Conservation (phyloP, 1,140 invertebrate species). For the Drosophila navojoa region DNA sequence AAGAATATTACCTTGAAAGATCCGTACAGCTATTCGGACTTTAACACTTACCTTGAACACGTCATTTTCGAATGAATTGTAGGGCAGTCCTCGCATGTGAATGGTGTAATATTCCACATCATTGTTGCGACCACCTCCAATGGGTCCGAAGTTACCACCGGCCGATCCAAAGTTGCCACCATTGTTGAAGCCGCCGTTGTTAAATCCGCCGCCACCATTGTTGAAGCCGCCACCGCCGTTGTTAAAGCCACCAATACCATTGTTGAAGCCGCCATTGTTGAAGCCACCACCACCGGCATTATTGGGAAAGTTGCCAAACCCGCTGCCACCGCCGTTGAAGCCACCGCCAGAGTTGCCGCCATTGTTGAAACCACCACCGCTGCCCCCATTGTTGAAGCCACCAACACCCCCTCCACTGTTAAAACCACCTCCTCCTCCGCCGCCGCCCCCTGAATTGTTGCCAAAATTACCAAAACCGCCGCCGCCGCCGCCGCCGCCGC, state of each 20-base stretch:
- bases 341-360: conserved; percentile 56
- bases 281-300: conserved; percentile 36
- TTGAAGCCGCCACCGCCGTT: conserved; percentile 55
- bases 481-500: conserved; percentile 30
- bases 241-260: conserved; percentile 37
- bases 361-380: conserved; percentile 62
- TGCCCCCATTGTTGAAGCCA: conserved; percentile 35
- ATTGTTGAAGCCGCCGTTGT: conserved; percentile 49
- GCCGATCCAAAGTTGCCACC: background rate
- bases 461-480: conserved; percentile 55
- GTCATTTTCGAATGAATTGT: conserved; percentile 81
- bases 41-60: conserved; percentile 67
- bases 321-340: conserved; percentile 50
- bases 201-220: conserved; percentile 66
- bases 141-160: conserved; percentile 35
- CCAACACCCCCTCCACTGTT: conserved; percentile 49
- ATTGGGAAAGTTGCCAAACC: conserved; percentile 43
- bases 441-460: conserved; percentile 38
- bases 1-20: background rate
- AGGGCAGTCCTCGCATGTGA: conserved; percentile 80
- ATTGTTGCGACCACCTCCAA: conserved; percentile 64
- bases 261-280: conserved; percentile 39
- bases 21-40: background rate
- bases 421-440: conserved; percentile 17
- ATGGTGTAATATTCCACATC: conserved; percentile 74